Base-by-base conservation (phyloP, 2,797 vertebrate species). In the Hyperoplus lanceolatus region DNA sequence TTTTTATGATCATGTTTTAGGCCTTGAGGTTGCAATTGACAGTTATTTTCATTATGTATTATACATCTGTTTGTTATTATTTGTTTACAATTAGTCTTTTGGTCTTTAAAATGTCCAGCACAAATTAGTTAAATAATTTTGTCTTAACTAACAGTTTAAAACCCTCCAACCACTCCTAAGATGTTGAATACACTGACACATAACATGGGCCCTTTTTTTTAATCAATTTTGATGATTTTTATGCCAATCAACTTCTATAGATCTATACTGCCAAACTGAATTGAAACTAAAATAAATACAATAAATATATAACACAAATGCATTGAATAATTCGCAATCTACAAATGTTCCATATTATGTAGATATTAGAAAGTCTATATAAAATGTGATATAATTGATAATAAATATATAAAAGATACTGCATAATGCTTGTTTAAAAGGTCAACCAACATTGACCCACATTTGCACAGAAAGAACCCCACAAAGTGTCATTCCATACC, bases 401-500 rank as follows among this genome's bases (percentile, higher is more conserved):
- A 43, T 43, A 43, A 43, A 43, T 43, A 43, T 6, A 43, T 43
- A 43, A 43, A 43, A 43, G 42, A 43, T 6, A 43, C 6, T 13
- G 12, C 8, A 18, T 56, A 29, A 49, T 51, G 15, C 59, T 21
- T 65, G 13, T 60, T 60, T 53, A 13, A 65, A 41, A 49, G 46
- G 60, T 79, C 42, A n/a, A 36, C 0, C 56, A 66, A 56, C 49
- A 63, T 3, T 82, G 67, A 71, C 70, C 65, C 38, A 76, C 36
- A 71, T 74, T 73, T 1, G 1, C 66, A 49, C 53, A 54, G 2
- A 18, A 15, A 53, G 59, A 76, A 67, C 61, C 46, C 58, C 58
- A 50, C 42, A 21, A 46, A 58, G 54, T 51, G 58, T 72, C 73
- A 70, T 66, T 77, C 36, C 50, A 67, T 63, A 79, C 64, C 82